Evolutionary conservation across 2,888 invertebrate species (phyloP).

Genomic region (Helobdella robusta): DNA sequence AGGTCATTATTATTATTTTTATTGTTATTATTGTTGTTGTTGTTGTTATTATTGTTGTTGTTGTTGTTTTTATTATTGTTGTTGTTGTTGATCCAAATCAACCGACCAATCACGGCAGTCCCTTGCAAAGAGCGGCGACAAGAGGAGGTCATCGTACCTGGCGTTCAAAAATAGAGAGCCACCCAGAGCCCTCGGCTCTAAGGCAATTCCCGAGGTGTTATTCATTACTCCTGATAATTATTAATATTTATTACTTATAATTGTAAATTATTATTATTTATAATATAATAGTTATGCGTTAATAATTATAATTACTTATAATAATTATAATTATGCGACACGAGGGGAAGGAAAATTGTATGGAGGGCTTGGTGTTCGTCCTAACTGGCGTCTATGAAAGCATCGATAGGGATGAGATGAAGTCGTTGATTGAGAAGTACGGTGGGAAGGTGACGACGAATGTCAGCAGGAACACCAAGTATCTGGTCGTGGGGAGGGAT

Average conservation of each 20-base stretch:
- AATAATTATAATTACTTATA: too few species aligned
- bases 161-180: conserved; percentile 62
- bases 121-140: conserved; percentile 14
- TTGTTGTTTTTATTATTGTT: background rate
- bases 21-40: background rate
- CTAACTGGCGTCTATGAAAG: conserved; percentile 71
- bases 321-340: too few species aligned
- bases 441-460: conserved; percentile 68
- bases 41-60: background rate
- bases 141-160: conserved; percentile 56
- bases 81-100: background rate
- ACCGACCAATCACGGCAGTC: conserved; percentile 18
- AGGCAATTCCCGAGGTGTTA: conserved; percentile 52
- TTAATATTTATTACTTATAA: background rate
- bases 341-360: conserved; percentile 49
- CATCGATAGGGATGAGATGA: conserved; percentile 70
- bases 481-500: conserved; percentile 73
- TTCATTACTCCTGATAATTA: background rate
- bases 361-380: conserved; percentile 51
- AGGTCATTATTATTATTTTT: background rate
- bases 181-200: conserved; percentile 69
- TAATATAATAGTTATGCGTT: too few species aligned
- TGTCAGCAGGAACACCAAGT: conserved; percentile 71
- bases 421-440: conserved; percentile 63
- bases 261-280: background rate